Base-by-base conservation (phyloP, 2,113 vertebrate genomes). In the Hippocampus guttulatus region DNA sequence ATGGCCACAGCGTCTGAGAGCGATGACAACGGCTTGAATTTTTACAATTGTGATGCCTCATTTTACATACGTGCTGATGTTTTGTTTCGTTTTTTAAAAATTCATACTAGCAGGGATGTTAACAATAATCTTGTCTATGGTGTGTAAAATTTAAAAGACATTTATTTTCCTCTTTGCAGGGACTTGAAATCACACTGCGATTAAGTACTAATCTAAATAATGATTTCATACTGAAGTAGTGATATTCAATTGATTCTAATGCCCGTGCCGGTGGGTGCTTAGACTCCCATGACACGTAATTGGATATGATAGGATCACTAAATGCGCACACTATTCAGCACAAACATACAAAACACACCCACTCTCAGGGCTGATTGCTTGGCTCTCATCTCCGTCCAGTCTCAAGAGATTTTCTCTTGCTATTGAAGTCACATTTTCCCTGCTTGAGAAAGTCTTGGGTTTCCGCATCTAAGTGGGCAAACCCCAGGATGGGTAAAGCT, bases 401-500 rank as follows among this genome's bases (percentile, higher is more conserved):
- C 80, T 75, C 1, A 0, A 64, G 61, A 69, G 45, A 33, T 76
- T 81, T 87, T 72, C 67, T 70, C 75, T 75, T 55, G 68, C 73
- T 68, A 81, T 78, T 87, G 77, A 85, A 84, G 73, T 84, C 75
- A 75, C 76, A 74, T 82, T 81, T 84, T 49, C 65, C 75, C 69
- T 58, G 67, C 77, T 83, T 71, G 57, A 73, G 79, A 73, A 74
- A 70, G 73, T 76, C 79, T 87, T 30, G 71, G 70, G 81, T 88
- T 89, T 88, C 85, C 74, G 57, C 30, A 55, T 33, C 70, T 87
- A 85, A 88, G 80, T 86, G 83, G 83, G 60, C 67, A 69, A 67
- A 76, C 67, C 76, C 67, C 69, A 82, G 80, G 80, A 87, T 83
- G 85, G 78, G 77, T 79, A 76, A 65, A 79, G 82, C 77, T 75